Conservation (phyloP, 2,888 invertebrate species). For the Nyleta sp. region DNA sequence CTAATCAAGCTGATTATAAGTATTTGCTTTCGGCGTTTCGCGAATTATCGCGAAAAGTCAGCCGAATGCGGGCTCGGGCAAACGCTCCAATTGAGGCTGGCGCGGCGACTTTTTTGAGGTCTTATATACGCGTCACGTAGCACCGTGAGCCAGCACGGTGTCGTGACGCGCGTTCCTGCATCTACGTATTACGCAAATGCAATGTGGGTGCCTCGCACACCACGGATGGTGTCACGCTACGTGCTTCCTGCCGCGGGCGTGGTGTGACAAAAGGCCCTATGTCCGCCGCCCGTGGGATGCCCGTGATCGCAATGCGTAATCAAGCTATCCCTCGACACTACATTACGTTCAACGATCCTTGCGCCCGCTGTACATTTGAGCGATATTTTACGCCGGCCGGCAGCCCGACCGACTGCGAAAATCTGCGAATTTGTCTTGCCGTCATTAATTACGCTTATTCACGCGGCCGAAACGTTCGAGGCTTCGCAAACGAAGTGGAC, state of each 20-base stretch:
- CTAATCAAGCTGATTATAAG: no score
- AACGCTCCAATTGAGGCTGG: no score
- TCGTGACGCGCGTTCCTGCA: conserved; percentile 71
- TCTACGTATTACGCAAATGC: conserved; percentile 79
- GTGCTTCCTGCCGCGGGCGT: conserved; percentile 79
- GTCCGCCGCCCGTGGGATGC: conserved; percentile 66
- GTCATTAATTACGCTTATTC: conserved; percentile 10
- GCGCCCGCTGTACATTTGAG: conserved; percentile 13
- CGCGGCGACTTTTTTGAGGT: no score
- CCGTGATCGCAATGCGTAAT: conserved; percentile 68
- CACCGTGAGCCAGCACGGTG: conserved; percentile 75
- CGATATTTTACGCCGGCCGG: conserved; percentile 35
- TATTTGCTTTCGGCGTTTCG: no score
- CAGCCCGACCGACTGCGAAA: conserved; percentile 20
- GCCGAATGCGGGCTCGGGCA: no score
- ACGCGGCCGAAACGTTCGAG: no score
- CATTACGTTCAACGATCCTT: conserved; percentile 53
- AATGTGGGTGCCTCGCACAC: conserved; percentile 80
- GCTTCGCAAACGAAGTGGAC: no score
- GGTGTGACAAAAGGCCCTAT: conserved; percentile 67
- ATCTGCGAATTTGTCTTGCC: conserved; percentile 33
- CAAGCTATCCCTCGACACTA: conserved; percentile 56
- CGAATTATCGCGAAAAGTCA: no score
- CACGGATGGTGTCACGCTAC: conserved; percentile 80
- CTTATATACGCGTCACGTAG: conserved; percentile 77